Evolutionary conservation across 2,113 vertebrate species (phyloP).

Genomic region (Plecturocebus donacophilus): DNA sequence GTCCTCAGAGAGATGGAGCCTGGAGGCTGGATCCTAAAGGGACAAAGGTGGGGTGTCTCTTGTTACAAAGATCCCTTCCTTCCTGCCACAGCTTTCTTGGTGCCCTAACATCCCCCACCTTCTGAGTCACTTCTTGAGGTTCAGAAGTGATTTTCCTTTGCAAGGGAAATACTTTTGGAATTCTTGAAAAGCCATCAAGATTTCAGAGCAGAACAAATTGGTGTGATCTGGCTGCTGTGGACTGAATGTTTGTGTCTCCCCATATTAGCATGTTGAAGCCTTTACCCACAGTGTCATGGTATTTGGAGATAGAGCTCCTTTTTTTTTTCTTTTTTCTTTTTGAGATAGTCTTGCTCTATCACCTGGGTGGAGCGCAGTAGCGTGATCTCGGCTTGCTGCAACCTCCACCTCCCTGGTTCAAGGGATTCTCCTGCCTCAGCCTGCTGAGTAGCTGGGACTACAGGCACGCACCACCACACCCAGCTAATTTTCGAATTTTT

Average conservation of each 20-base stretch:
- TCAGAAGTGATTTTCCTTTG: background rate
- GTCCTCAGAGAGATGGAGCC: background rate
- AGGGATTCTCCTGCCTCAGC: too few relatives aligned
- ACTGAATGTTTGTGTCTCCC: background rate
- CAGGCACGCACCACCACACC: too few relatives aligned
- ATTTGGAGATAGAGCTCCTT: background rate
- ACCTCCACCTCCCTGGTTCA: too few relatives aligned
- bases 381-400: too few relatives aligned
- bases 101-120: background rate
- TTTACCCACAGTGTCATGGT: background rate
- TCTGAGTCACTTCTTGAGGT: background rate
- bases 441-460: too few relatives aligned
- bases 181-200: background rate
- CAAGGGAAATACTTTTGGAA: background rate
- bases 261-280: background rate
- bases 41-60: background rate
- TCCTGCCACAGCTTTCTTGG: fast-evolving
- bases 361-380: too few relatives aligned
- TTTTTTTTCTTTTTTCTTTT: too few relatives aligned
- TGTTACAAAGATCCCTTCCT: background rate
- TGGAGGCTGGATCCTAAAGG: background rate
- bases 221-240: background rate
- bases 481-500: too few relatives aligned
- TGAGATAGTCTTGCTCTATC: too few relatives aligned
- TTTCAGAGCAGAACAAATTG: background rate